A percentile compares a stretch with the other conserved stretches of the same genome.
Evolutionary conservation across 1,140 invertebrate genomes (phyloP).

Genomic region (Drosophila novamexicana): DNA sequence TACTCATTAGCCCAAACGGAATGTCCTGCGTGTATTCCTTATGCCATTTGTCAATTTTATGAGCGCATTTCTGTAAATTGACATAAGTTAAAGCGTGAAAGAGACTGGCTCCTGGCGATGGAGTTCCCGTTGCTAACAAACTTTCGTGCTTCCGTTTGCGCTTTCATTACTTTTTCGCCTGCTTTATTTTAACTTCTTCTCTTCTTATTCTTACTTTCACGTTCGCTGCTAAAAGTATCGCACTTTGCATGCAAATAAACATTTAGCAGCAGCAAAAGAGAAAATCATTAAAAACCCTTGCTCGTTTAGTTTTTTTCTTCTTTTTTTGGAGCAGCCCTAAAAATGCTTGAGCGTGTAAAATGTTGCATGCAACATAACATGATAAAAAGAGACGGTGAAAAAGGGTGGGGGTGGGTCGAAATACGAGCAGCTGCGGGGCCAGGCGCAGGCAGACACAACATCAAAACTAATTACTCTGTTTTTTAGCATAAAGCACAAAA

Average conservation of each 20-base stretch:
- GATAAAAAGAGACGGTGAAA: not conserved
- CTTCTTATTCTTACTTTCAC: not conserved
- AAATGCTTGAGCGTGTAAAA: conserved; percentile 51
- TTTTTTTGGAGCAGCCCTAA: conserved; percentile 45
- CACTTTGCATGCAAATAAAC: conserved; percentile 53
- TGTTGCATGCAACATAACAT: conserved; percentile 52
- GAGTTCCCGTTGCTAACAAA: not conserved
- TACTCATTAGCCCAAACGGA: conserved; percentile 40
- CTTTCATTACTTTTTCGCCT: not conserved
- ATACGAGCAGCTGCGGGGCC: conserved; percentile 14
- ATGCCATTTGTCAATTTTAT: conserved; percentile 48
- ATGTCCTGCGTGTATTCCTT: conserved; percentile 22
- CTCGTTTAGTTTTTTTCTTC: not conserved
- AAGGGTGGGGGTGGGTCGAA: not conserved
- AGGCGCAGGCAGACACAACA: conserved; percentile 19
- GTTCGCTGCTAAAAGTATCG: conserved; percentile 35
- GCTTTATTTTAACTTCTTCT: conserved; percentile 5
- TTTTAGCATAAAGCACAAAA: conserved; percentile 26
- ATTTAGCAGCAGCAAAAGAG: conserved; percentile 29
- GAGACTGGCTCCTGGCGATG: conserved; percentile 3
- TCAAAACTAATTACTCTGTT: conserved; percentile 60
- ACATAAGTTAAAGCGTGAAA: conserved; percentile 26
- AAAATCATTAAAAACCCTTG: conserved; percentile 38
- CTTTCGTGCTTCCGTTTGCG: conserved; percentile 26
- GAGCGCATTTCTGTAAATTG: conserved; percentile 49